Conservation (phyloP, 1,140 invertebrate species). For the Yoshiicerus persimilis region DNA sequence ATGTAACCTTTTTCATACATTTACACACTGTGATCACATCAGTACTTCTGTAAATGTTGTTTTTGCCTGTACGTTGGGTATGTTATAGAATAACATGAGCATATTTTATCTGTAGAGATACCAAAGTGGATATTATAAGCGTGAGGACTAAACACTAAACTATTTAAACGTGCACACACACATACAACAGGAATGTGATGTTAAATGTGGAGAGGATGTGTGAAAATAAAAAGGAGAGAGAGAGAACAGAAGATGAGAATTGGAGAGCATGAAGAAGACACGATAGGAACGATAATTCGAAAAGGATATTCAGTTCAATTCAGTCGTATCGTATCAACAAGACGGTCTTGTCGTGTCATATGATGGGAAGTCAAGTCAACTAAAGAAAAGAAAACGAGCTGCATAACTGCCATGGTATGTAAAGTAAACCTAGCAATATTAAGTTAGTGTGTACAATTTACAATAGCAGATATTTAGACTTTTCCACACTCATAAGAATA, state of each 20-base stretch:
- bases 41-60: too few relatives aligned
- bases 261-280: conserved; percentile 4
- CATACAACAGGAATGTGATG: neutral
- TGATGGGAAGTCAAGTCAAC: conserved; percentile 5
- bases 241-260: neutral
- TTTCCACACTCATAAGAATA: too few relatives aligned
- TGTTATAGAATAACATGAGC: neutral
- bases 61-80: too few relatives aligned
- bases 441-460: neutral
- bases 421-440: neutral
- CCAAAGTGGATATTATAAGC: neutral
- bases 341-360: neutral
- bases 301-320: neutral
- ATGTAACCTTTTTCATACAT: neutral
- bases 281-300: neutral
- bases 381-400: neutral
- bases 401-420: neutral
- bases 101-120: neutral
- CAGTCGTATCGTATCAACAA: neutral
- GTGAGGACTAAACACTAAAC: neutral
- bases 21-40: too few relatives aligned
- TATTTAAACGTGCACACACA: too few relatives aligned
- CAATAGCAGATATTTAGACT: neutral
- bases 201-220: conserved; percentile 13
- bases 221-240: conserved; percentile 7